A percentile compares a stretch with the other conserved stretches of the same genome.
Conservation (phyloP, 2,888 invertebrate species). For the Catocala sponsa region DNA sequence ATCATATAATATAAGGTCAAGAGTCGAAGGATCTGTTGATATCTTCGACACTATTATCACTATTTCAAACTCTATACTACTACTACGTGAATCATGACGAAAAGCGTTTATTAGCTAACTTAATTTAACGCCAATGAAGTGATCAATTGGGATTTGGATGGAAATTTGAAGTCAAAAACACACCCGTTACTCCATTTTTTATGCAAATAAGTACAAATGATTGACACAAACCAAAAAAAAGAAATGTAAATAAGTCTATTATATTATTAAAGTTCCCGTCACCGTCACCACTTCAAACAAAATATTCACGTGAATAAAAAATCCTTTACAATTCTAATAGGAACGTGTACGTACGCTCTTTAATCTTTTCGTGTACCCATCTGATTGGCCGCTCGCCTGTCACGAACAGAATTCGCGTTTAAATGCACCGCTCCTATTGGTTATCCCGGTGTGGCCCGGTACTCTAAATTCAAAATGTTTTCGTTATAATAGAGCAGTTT, state of each 20-base stretch:
- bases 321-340: slow-evolving; percentile 76
- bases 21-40: too few species aligned
- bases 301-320: slow-evolving; percentile 54
- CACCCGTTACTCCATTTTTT: too few species aligned
- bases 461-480: slow-evolving; percentile 71
- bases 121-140: too few species aligned
- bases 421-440: slow-evolving; percentile 80
- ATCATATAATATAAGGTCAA: too few species aligned
- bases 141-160: too few species aligned
- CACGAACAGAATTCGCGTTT: slow-evolving; percentile 80
- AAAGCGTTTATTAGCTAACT: too few species aligned
- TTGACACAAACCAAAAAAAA: background rate
- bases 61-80: too few species aligned
- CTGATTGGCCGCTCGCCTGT: slow-evolving; percentile 84
- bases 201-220: background rate
- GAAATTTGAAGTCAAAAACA: too few species aligned
- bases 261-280: slow-evolving; percentile 14
- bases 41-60: too few species aligned
- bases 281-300: slow-evolving; percentile 41
- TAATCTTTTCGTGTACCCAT: slow-evolving; percentile 77
- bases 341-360: slow-evolving; percentile 66
- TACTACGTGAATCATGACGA: too few species aligned
- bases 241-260: background rate
- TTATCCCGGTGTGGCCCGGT: slow-evolving; percentile 43
- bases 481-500: slow-evolving; percentile 59